Evolutionary conservation across 30 jellyfish, hydroid and myxozoan genomes (phyloP), one percentile per base, ranked within the genome.

Genomic region (Pseudorhiza aurosa): DNA sequence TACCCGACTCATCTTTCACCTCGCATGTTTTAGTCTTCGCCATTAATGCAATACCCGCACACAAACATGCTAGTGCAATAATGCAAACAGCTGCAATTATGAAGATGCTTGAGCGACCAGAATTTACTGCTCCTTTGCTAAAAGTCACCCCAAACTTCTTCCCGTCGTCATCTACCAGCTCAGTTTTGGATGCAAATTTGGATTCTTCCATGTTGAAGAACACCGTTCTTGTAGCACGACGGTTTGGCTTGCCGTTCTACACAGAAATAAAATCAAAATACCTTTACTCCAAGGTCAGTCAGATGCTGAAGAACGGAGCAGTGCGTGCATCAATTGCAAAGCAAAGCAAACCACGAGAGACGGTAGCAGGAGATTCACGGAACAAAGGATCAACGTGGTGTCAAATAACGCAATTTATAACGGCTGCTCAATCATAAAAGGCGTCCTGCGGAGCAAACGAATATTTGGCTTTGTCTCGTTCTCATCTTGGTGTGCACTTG

Each of bases 1-100:
- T 46, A 60, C 67, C 36, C 5, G 65, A 19, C 28, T 24, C 43
- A 36, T 71, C 62, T 49, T 59, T 27, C 28, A 35, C 58, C 30
- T 56, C 58, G 9, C 81, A 76, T 1, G 39, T 59, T 39, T 68
- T 42, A 10, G 98, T 85, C 72, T 84, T 43, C 28, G 85, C 78
- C 36, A 91, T 83, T 62, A 91, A 46, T 22, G 64, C 91, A 25
- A 91, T 91, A 29, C 98, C 98, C 33, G 90, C 91, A 43, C 76
- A 67, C 33, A 91, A 76, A 26, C 91, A 85, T 8, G 90, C 76
- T 1, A 91, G 2, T 33, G 94, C 88, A 51, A 84, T 42, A 8
- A 81, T 10, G 27, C 77, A 81, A 0, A 81, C 75, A 1, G 62
- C 72, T 22, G 70, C 92, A n/a, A 65, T 21, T 1, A 81, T 65